These are phyloP conservation scores for Synchiropus splendidus DNA, from an alignment of 2,113 vertebrate genomes.

Conservation along the genomic window DNA sequence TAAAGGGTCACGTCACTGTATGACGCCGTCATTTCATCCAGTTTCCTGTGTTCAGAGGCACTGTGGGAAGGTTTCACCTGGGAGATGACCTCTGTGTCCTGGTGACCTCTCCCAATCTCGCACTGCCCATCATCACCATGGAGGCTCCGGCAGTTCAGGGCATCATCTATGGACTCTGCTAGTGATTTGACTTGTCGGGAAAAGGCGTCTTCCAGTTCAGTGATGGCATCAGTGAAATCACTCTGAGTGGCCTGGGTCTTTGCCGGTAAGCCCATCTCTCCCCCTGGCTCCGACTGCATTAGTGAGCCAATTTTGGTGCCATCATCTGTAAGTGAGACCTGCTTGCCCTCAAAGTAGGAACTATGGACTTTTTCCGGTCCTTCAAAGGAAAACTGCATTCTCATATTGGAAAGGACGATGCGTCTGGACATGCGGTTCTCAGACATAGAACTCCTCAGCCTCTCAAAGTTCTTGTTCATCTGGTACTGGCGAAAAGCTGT, in stretches of 20 bases:
- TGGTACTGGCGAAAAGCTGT: slow-evolving; percentile 98
- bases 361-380: slow-evolving; percentile 91
- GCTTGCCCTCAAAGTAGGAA: slow-evolving; percentile 93
- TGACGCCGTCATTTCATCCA: slow-evolving; percentile 84
- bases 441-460: slow-evolving; percentile 95
- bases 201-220: slow-evolving; percentile 94
- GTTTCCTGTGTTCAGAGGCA: slow-evolving; percentile 64
- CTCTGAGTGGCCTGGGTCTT: slow-evolving; percentile 66
- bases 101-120: slow-evolving; percentile 56
- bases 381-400: slow-evolving; percentile 99
- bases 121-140: slow-evolving; percentile 79
- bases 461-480: slow-evolving; percentile 99
- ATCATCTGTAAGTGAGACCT: slow-evolving; percentile 83
- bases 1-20: slow-evolving; percentile 94
- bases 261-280: slow-evolving; percentile 66
- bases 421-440: slow-evolving; percentile 97
- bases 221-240: slow-evolving; percentile 86
- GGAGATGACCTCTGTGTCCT: slow-evolving; percentile 62
- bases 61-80: slow-evolving; percentile 70
- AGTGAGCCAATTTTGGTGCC: slow-evolving; percentile 66
- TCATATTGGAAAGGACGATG: slow-evolving; percentile 98
- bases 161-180: slow-evolving; percentile 93
- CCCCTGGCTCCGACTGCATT: slow-evolving; percentile 71
- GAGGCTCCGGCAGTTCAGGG: slow-evolving; percentile 89
- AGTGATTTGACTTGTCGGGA: slow-evolving; percentile 94